phyloP scores from a whole-genome alignment of 1,140 invertebrate species.

The Choristoneura fumiferana region DNA sequence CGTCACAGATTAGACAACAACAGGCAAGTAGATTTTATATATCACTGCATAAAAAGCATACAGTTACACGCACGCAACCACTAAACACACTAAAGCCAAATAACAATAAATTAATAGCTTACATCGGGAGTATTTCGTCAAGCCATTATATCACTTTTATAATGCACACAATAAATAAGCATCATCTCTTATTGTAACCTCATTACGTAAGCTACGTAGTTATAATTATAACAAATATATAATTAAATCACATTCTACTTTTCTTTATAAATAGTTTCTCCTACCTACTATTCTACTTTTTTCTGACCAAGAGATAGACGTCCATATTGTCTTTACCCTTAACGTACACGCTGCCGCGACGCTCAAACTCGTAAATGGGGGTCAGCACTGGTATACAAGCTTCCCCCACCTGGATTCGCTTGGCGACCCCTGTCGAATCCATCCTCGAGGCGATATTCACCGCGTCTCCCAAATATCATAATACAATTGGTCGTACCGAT shows the following conservation, averaged over 20 bases:
- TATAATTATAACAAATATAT: constrained; percentile 55
- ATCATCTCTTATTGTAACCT: constrained; percentile 38
- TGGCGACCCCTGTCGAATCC: constrained; percentile 94
- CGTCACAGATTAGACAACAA: constrained; percentile 53
- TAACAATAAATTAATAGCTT: constrained; percentile 37
- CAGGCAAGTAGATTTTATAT: constrained; percentile 57
- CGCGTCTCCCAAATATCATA: constrained; percentile 99
- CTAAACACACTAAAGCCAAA: constrained; percentile 28
- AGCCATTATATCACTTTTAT: constrained; percentile 28
- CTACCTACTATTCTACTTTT: constrained; percentile 62
- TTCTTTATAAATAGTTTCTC: constrained; percentile 44
- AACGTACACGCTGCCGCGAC: constrained; percentile 92
- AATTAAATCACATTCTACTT: constrained; percentile 76
- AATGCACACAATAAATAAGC: constrained; percentile 44
- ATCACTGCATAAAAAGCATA: constrained; percentile 25
- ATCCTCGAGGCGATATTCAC: constrained; percentile 97
- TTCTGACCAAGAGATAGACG: constrained; percentile 86
- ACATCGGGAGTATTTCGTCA: constrained; percentile 41
- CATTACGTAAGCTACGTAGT: constrained; percentile 12
- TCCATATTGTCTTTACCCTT: constrained; percentile 98
- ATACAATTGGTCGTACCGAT: constrained; percentile 96
- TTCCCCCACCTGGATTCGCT: constrained; percentile 92
- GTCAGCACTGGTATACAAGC: constrained; percentile 84
- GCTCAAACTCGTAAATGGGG: constrained; percentile 88
- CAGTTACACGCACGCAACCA: constrained; percentile 22